Conservation (phyloP, 2,888 invertebrate species). For the Eugnorisma glareosa region DNA sequence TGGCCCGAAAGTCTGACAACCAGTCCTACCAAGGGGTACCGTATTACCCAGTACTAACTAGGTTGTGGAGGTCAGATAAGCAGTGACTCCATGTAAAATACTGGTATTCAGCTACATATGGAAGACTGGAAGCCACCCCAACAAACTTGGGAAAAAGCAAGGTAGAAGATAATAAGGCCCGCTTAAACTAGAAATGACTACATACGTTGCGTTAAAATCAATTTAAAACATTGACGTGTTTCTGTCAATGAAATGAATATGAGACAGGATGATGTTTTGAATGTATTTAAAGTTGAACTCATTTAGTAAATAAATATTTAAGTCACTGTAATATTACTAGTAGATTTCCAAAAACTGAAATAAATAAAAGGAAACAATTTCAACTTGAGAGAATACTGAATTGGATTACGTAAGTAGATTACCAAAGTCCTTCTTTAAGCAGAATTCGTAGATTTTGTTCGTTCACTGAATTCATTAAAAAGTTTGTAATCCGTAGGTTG, state of each 20-base stretch:
- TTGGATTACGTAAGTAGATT: constrained; percentile 17
- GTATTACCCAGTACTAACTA: too few relatives aligned
- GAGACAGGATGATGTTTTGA: not conserved
- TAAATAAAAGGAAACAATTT: constrained; percentile 1
- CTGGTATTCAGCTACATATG: not conserved
- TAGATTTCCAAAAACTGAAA: not conserved
- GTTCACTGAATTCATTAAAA: constrained; percentile 30
- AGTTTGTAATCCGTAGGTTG: constrained; percentile 1
- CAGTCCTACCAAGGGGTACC: too few relatives aligned
- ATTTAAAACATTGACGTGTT: not conserved
- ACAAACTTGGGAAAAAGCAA: not conserved
- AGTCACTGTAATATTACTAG: not conserved
- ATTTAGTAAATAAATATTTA: not conserved
- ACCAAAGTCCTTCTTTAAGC: constrained; percentile 6
- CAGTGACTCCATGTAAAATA: not conserved
- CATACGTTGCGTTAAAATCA: not conserved
- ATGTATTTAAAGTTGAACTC: not conserved
- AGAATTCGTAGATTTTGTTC: constrained; percentile 9
- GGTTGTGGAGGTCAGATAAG: too few relatives aligned
- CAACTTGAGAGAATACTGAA: not conserved
- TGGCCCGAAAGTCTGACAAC: too few relatives aligned
- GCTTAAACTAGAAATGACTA: not conserved
- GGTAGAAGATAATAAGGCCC: not conserved
- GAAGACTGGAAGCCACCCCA: not conserved
- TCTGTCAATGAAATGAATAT: not conserved